Conservation (phyloP, 1,140 invertebrate genomes). For the Drosophila suzukii region DNA sequence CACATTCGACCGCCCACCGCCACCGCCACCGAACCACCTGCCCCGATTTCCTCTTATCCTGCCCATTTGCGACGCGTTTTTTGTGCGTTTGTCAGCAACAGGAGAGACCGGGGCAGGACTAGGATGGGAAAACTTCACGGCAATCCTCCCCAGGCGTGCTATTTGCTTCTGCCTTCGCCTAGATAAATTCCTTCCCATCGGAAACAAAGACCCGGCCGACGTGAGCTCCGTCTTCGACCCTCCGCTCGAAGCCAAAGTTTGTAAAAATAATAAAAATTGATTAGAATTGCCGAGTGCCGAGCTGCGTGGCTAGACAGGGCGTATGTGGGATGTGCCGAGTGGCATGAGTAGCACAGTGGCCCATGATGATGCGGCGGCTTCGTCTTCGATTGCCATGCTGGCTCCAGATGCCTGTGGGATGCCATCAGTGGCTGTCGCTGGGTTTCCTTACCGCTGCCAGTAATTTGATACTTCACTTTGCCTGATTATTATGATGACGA, state of each 20-base stretch:
- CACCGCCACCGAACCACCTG: neutral
- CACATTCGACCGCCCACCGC: constrained; percentile 65
- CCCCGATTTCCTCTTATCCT: neutral
- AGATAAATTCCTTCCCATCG: constrained; percentile 68
- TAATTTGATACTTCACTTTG: constrained; percentile 83
- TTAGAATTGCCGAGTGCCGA: constrained; percentile 76
- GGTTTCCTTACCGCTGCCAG: constrained; percentile 40
- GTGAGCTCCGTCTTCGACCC: constrained; percentile 25
- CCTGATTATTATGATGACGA: constrained; percentile 78
- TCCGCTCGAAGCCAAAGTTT: constrained; percentile 59
- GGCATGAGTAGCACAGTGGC: neutral
- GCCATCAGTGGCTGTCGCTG: constrained; percentile 19
- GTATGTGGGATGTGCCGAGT: constrained; percentile 53
- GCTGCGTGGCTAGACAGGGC: constrained; percentile 47
- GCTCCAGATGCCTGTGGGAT: constrained; percentile 44
- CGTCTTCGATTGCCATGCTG: constrained; percentile 67
- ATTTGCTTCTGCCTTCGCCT: constrained; percentile 67
- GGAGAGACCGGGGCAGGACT: constrained; percentile 8
- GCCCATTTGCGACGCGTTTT: constrained; percentile 40
- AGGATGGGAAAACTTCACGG: constrained; percentile 21
- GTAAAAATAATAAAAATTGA: constrained; percentile 85
- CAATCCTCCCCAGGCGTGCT: constrained; percentile 72
- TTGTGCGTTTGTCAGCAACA: constrained; percentile 72
- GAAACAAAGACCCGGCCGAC: constrained; percentile 67
- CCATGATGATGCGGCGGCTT: constrained; percentile 50